phyloP scores from a whole-genome alignment of 2,113 vertebrate genomes.

The Saccopteryx bilineata region DNA sequence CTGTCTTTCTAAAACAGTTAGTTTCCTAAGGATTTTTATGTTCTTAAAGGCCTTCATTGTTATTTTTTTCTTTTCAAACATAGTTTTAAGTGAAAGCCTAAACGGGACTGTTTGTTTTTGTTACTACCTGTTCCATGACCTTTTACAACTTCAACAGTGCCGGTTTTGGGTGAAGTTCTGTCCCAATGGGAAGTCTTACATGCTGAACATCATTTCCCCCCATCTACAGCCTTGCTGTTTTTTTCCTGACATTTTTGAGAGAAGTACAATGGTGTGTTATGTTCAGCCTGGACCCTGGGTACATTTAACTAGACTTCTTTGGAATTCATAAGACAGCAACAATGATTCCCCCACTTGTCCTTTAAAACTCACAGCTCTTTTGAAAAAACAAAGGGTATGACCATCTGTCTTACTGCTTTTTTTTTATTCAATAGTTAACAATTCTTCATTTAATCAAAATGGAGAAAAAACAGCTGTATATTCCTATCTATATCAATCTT shows the following conservation, averaged over 20 bases:
- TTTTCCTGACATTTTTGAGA: background rate
- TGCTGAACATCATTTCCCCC: background rate
- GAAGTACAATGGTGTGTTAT: constrained; percentile 88
- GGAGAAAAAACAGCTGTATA: accelerated
- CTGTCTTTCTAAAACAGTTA: background rate
- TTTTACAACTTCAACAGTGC: constrained; percentile 22
- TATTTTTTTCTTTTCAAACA: background rate
- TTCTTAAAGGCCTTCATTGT: background rate
- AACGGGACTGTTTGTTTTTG: background rate
- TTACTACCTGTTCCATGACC: background rate
- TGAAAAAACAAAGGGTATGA: constrained; percentile 84
- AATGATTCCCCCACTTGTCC: constrained; percentile 88
- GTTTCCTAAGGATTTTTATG: background rate
- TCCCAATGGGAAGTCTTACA: constrained; percentile 1
- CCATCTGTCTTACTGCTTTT: constrained; percentile 88
- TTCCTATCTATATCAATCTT: no score
- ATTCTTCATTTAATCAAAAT: background rate
- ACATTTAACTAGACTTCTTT: constrained; percentile 93
- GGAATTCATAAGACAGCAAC: constrained; percentile 91
- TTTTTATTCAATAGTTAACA: constrained; percentile 79
- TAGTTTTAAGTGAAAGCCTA: background rate
- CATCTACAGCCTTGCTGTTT: no score
- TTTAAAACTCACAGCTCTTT: constrained; percentile 89
- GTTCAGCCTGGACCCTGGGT: constrained; percentile 91
- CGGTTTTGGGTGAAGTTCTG: constrained; percentile 57